These are phyloP conservation scores for Astreopora myriophthalma DNA, from an alignment of 64 coral and sea anemone species.

Conservation along the genomic window DNA sequence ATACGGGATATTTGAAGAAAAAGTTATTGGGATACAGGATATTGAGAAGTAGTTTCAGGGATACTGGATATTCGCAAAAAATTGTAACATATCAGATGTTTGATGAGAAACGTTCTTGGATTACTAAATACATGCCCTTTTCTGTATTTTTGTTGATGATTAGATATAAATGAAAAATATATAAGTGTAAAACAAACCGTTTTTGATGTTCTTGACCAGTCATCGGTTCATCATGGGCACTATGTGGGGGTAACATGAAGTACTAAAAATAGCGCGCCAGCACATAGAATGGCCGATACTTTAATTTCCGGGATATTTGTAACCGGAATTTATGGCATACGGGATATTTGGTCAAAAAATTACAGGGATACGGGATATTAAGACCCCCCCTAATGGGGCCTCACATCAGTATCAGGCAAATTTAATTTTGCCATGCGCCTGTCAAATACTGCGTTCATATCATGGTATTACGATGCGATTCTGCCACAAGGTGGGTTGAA, in stretches of 20 bases:
- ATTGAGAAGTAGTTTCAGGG: no score
- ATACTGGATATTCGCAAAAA: conserved; percentile 41
- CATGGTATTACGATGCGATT: background rate
- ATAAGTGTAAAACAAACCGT: conserved; percentile 44
- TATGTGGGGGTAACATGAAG: no score
- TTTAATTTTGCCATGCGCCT: no score
- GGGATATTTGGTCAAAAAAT: no score
- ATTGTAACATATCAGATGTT: conserved; percentile 41
- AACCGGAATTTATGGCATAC: no score
- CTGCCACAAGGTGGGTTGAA: background rate
- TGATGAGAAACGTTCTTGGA: conserved; percentile 17
- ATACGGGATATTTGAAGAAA: background rate
- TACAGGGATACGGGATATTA: no score
- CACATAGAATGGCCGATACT: no score
- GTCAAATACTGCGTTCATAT: background rate
- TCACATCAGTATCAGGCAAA: no score
- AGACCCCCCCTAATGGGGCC: no score
- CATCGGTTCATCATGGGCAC: conserved; percentile 35
- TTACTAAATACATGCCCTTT: conserved; percentile 3
- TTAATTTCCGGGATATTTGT: no score
- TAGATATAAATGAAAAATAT: conserved; percentile 20
- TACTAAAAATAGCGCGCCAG: no score
- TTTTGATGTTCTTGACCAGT: conserved; percentile 32
- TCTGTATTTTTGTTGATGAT: conserved; percentile 11
- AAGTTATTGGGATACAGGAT: conserved; percentile 13